Evolutionary conservation across 2,888 invertebrate species (phyloP).

Genomic region (Rotaria magnacalcarata): DNA sequence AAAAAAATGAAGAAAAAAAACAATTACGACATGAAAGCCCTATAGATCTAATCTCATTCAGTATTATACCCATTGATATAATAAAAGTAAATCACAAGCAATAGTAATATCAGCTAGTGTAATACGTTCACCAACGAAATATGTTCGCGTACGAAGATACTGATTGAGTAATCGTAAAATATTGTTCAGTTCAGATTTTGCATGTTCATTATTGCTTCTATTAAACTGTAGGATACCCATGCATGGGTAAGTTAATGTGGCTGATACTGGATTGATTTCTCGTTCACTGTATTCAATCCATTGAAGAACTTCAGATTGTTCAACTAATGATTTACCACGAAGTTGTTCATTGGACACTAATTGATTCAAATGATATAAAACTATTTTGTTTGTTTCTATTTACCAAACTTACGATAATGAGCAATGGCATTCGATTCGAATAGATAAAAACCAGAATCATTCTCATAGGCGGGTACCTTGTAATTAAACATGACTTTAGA

Average conservation of each 20-base stretch:
- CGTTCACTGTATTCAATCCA: conserved; percentile 83
- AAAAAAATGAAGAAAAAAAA: neutral
- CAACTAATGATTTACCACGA: conserved; percentile 70
- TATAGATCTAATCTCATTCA: no score
- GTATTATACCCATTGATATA: conserved; percentile 67
- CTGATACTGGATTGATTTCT: conserved; percentile 84
- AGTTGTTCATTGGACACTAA: conserved; percentile 73
- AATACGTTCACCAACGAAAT: conserved; percentile 84
- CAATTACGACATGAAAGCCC: no score
- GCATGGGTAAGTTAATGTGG: conserved; percentile 92
- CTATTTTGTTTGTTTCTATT: no score
- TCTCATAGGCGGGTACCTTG: conserved; percentile 75
- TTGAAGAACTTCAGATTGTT: conserved; percentile 76
- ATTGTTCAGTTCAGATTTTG: conserved; percentile 75
- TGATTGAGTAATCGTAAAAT: conserved; percentile 72
- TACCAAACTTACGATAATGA: conserved; percentile 69
- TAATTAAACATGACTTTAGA: neutral
- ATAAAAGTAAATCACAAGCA: conserved; percentile 77
- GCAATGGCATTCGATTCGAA: conserved; percentile 95
- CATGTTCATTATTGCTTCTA: conserved; percentile 74
- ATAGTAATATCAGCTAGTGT: conserved; percentile 91
- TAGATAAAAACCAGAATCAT: conserved; percentile 73
- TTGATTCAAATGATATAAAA: neutral
- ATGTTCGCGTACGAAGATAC: conserved; percentile 77
- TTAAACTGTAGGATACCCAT: conserved; percentile 84